Evolutionary conservation across 23 tunicate species (phyloP), one percentile per base, ranked within the genome.

Genomic region (Aplidium turbinatum): DNA sequence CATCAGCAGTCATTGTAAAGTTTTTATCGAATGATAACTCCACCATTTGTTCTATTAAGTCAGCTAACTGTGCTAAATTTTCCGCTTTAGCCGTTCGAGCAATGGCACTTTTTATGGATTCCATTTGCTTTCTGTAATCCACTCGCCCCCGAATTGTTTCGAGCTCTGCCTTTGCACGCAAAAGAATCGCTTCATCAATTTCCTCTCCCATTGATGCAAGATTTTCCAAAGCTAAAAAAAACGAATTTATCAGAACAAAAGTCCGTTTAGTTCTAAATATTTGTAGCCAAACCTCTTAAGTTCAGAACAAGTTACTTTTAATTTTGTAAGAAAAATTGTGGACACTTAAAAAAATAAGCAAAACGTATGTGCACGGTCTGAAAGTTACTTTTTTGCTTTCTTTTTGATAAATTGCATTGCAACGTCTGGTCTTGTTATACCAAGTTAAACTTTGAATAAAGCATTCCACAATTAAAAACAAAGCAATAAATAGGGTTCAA

Each of bases 191-290:
- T 63, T 86, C 93, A 50, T 86, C 85, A 3, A 86, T 65, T 47
- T 86, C 93, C 60, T 78, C 93, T 3, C 93, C 93, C 30, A 83
- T 65, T 71, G 85, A 84, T 33, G 85, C 85, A 4, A 86, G 56
- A 33, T 47, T 77, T 63, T 86, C 79, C 19, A 86, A 66, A 6
- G 93, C 93, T 86, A 77, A 4, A 63, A 70, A 35, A 16, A 42
- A 42, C 50, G 16, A 42, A 16, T 42, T 42, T 16, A 42, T 42
- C n/a, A n/a, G n/a, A n/a, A n/a, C n/a, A n/a, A n/a, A n/a, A n/a
- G n/a, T n/a, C n/a, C n/a, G n/a, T n/a, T n/a, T n/a, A n/a, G n/a
- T n/a, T n/a, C n/a, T n/a, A n/a, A n/a, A n/a, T n/a, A n/a, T n/a
- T n/a, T n/a, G n/a, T n/a, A n/a, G n/a, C n/a, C n/a, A n/a, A n/a